These are phyloP conservation scores for Metellina segmentata DNA, from an alignment of 2,888 invertebrate species.

Conservation along the genomic window DNA sequence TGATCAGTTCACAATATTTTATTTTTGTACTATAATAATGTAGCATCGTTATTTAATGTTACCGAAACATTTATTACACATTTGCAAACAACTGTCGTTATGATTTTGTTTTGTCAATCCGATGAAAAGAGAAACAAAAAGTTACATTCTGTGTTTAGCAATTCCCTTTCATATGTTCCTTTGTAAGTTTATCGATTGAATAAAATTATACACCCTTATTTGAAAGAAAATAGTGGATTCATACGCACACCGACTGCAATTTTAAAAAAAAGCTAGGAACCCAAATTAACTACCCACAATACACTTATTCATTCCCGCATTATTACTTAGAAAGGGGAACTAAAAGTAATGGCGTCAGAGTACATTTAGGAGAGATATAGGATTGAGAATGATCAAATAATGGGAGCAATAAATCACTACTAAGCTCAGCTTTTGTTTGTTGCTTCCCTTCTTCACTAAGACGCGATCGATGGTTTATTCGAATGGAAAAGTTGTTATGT, in stretches of 20 bases:
- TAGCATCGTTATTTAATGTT: too few species aligned
- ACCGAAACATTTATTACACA: too few species aligned
- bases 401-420: slow-evolving; percentile 28
- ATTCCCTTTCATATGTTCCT: too few species aligned
- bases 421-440: slow-evolving; percentile 10
- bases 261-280: not conserved
- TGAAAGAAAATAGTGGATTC: not conserved
- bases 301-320: not conserved
- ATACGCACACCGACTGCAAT: not conserved
- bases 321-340: slow-evolving; percentile 15
- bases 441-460: slow-evolving; percentile 4
- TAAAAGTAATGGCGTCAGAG: slow-evolving; percentile 30
- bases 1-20: too few species aligned
- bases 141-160: too few species aligned
- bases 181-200: too few species aligned
- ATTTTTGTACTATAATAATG: too few species aligned
- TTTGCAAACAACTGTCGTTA: too few species aligned
- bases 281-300: not conserved
- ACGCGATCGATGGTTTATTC: slow-evolving; percentile 20
- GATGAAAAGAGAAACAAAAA: too few species aligned
- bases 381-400: slow-evolving; percentile 47
- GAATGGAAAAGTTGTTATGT: slow-evolving; percentile 19
- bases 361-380: slow-evolving; percentile 30
- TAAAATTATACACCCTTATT: not conserved
- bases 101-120: too few species aligned